Conservation (phyloP, 2,113 vertebrate species). For the Nycticebus coucang region DNA sequence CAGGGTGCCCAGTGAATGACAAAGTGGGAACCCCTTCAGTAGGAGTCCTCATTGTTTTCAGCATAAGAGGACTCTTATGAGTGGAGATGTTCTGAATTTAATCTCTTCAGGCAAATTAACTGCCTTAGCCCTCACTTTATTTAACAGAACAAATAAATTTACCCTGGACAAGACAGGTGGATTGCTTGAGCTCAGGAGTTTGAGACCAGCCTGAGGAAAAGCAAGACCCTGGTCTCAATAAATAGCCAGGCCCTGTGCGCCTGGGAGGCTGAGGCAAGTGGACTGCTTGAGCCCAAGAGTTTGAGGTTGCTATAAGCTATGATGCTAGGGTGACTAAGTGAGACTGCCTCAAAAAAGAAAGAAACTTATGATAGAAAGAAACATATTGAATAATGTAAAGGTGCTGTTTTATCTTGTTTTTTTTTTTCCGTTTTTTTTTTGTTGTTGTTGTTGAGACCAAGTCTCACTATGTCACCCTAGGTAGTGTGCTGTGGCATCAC, state of each 20-base stretch:
- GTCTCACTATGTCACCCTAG: no score
- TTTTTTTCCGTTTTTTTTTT: not conserved
- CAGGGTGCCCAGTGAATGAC: not conserved
- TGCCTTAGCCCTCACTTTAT: not conserved
- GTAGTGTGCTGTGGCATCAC: no score
- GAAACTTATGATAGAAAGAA: not conserved
- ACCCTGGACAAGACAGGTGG: not conserved
- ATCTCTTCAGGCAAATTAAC: not conserved
- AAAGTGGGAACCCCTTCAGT: constrained; percentile 47
- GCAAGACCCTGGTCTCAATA: no score
- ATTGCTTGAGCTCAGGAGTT: no score
- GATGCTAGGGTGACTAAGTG: no score
- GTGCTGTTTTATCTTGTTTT: not conserved
- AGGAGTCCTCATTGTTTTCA: constrained; percentile 75
- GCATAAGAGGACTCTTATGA: constrained; percentile 74
- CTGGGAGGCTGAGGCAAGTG: no score
- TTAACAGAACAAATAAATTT: not conserved
- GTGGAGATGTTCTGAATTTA: not conserved
- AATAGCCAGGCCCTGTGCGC: no score
- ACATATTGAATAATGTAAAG: not conserved
- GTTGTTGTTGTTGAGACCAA: no score
- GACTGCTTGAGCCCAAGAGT: no score
- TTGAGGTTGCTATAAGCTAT: no score
- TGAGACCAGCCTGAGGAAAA: no score
- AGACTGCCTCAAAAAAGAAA: not conserved